A percentile compares a stretch with the other conserved stretches of the same genome.
Evolutionary conservation across 2,113 vertebrate genomes (phyloP).

Genomic region (Salminus brasiliensis): DNA sequence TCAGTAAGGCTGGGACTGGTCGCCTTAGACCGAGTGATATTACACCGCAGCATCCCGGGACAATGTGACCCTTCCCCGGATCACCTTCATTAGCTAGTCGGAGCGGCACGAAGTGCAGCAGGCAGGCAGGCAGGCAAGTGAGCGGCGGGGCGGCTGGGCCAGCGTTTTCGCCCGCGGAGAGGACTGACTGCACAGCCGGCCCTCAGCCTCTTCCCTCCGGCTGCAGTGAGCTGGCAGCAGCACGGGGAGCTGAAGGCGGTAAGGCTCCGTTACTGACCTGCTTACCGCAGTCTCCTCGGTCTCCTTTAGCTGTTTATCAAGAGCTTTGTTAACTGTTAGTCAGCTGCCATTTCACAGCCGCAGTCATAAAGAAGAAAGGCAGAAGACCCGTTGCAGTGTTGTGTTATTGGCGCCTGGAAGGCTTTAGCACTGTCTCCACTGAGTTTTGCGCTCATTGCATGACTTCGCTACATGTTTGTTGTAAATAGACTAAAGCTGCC

Average conservation of each 20-base stretch:
- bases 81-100: constrained; percentile 59
- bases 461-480: background rate
- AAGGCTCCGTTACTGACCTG: constrained; percentile 44
- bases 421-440: background rate
- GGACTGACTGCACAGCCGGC: constrained; percentile 36
- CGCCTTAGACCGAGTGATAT: constrained; percentile 47
- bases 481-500: background rate
- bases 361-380: constrained; percentile 8
- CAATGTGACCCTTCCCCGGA: constrained; percentile 71
- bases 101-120: constrained; percentile 27
- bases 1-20: constrained; percentile 68
- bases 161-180: constrained; percentile 24
- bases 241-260: constrained; percentile 70
- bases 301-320: constrained; percentile 15
- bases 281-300: constrained; percentile 23
- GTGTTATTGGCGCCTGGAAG: background rate
- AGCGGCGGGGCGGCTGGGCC: constrained; percentile 25
- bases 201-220: constrained; percentile 52
- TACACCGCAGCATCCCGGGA: constrained; percentile 70
- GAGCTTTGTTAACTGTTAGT: constrained; percentile 10
- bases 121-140: background rate
- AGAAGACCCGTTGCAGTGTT: background rate
- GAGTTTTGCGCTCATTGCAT: background rate
- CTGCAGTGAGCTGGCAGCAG: constrained; percentile 58
- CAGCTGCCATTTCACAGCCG: constrained; percentile 33